A percentile compares a stretch with the other conserved stretches of the same genome.
Evolutionary conservation across 2,888 invertebrate genomes (phyloP).

Genomic region (Vannuccia rotundouncinata): DNA sequence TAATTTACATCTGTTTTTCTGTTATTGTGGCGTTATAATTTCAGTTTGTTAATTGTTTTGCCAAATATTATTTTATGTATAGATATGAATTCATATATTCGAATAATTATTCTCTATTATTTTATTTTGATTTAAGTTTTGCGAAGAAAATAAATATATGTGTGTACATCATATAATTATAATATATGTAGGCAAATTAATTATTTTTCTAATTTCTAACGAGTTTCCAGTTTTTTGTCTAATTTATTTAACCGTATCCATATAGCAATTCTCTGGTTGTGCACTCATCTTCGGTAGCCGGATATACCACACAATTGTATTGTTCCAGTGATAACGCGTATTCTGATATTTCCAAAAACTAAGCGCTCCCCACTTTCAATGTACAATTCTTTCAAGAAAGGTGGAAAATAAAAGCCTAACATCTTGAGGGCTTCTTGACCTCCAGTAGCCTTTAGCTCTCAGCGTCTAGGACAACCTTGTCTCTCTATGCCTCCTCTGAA

Average conservation of each 20-base stretch:
- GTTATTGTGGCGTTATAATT: no score
- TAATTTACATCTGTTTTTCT: no score
- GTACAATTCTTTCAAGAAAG: neutral
- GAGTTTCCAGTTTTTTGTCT: neutral
- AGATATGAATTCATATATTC: no score
- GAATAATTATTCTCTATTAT: no score
- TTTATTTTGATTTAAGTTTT: no score
- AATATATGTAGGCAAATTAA: no score
- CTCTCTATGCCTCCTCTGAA: neutral
- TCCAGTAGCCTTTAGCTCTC: neutral
- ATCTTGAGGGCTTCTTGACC: neutral
- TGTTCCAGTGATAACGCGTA: neutral
- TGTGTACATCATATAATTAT: no score
- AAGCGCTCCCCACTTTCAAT: neutral
- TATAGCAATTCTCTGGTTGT: no score
- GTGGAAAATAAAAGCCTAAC: neutral
- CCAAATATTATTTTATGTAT: no score
- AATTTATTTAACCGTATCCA: neutral
- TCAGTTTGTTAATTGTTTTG: no score
- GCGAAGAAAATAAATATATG: no score
- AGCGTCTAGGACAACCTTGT: neutral
- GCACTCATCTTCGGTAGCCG: neutral
- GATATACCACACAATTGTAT: neutral
- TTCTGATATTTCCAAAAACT: neutral
- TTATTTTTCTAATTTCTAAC: neutral